Conservation (phyloP, 2,888 invertebrate species). For the Drosophila mimica region DNA sequence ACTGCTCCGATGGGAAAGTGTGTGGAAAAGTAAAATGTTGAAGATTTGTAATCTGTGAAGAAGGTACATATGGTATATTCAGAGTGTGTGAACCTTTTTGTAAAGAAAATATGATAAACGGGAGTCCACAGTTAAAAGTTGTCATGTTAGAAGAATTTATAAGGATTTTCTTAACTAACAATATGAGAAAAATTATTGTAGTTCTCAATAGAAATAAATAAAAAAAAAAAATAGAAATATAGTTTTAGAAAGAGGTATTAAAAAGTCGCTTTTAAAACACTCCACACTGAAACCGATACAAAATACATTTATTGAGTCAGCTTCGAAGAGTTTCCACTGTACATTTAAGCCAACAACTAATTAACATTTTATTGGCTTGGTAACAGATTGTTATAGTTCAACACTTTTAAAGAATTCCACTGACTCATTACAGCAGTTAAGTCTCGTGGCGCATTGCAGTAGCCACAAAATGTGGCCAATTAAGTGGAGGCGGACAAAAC, state of each 20-base stretch:
- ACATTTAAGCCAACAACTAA: neutral
- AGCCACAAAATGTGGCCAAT: conserved; percentile 48
- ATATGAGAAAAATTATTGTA: neutral
- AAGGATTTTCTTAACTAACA: neutral
- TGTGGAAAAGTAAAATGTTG: neutral
- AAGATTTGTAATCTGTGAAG: neutral
- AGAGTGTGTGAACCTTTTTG: neutral
- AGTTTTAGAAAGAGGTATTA: neutral
- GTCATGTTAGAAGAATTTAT: neutral
- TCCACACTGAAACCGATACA: neutral
- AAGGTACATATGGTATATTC: neutral
- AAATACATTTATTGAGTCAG: neutral
- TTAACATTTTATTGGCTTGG: conserved; percentile 6
- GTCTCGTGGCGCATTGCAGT: conserved; percentile 24
- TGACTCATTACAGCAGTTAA: conserved; percentile 1
- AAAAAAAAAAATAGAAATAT: too few species aligned
- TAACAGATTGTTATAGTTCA: neutral
- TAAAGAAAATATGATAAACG: neutral
- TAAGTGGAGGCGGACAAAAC: conserved; percentile 41
- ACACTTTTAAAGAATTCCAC: neutral
- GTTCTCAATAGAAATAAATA: neutral
- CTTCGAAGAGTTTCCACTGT: neutral
- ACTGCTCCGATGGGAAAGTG: conserved; percentile 30
- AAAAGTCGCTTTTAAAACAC: too few species aligned
- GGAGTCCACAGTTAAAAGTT: neutral